These are phyloP conservation scores for Crocallis elinguaria DNA, from an alignment of 2,888 invertebrate genomes.

Conservation along the genomic window DNA sequence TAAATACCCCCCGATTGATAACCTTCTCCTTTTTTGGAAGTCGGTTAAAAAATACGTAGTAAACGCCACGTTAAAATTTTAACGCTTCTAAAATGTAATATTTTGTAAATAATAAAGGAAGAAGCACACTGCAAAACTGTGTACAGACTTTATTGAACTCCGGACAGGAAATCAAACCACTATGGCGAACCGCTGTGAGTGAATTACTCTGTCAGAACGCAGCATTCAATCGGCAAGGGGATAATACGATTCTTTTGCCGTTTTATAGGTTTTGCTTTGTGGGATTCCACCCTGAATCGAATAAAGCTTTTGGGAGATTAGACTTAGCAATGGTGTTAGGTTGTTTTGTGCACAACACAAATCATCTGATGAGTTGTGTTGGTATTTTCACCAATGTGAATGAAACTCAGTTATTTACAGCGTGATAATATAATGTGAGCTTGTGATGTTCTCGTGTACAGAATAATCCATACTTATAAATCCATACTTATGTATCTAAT, in stretches of 20 bases:
- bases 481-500: too few species aligned
- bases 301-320: neutral
- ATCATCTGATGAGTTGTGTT: too few species aligned
- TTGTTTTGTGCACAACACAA: neutral
- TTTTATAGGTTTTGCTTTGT: conserved; percentile 1
- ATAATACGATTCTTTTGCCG: neutral
- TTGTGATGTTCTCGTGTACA: too few species aligned
- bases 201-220: conserved; percentile 7
- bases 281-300: neutral
- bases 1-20: too few species aligned
- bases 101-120: neutral
- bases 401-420: too few species aligned
- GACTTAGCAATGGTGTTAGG: neutral
- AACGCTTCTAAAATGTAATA: neutral
- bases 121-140: conserved; percentile 2
- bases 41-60: too few species aligned
- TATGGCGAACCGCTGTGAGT: neutral
- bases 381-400: too few species aligned
- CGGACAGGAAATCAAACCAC: conserved; percentile 27
- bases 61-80: too few species aligned
- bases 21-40: too few species aligned
- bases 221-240: conserved; percentile 13
- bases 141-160: conserved; percentile 21
- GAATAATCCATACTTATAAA: too few species aligned
- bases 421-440: too few species aligned